Percentiles rank a stretch among this genome's conserved stretches.
phyloP scores from a whole-genome alignment of 2,113 vertebrate genomes.

The Chascanopsetta lugubris region DNA sequence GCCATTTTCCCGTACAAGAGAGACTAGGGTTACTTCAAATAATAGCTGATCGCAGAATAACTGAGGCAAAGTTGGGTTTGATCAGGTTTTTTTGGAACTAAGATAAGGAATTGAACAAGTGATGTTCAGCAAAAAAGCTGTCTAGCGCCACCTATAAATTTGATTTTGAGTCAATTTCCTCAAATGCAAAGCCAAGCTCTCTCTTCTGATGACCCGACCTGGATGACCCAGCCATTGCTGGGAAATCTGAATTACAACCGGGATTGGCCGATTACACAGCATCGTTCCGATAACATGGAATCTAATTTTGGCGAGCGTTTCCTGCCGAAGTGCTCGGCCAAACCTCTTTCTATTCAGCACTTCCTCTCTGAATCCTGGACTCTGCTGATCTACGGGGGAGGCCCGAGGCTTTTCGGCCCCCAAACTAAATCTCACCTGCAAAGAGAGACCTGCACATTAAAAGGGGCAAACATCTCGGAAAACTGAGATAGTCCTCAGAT shows the following conservation, averaged over 20 bases:
- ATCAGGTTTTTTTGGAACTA: too few relatives aligned
- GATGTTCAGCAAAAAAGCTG: too few relatives aligned
- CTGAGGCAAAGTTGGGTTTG: too few relatives aligned
- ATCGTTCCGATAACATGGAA: slow-evolving; percentile 75
- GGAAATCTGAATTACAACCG: slow-evolving; percentile 27
- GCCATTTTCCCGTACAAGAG: too few relatives aligned
- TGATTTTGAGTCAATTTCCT: background rate
- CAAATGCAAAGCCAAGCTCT: slow-evolving; percentile 59
- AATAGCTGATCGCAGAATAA: too few relatives aligned
- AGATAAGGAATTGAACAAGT: too few relatives aligned
- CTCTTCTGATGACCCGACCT: slow-evolving; percentile 64
- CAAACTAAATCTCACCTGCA: background rate
- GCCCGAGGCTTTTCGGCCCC: background rate
- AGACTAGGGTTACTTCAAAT: too few relatives aligned
- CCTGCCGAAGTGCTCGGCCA: slow-evolving; percentile 68
- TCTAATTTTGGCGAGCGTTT: slow-evolving; percentile 66
- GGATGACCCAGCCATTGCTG: slow-evolving; percentile 34
- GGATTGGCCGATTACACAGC: slow-evolving; percentile 60
- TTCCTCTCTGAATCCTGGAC: background rate
- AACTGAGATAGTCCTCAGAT: slow-evolving; percentile 1
- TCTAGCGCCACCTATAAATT: too few relatives aligned
- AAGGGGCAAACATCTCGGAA: background rate
- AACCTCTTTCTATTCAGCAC: slow-evolving; percentile 63
- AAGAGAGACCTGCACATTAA: background rate
- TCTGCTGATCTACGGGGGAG: background rate